Evolutionary conservation across 2,888 invertebrate species (phyloP), one percentile per base, ranked within the genome.

Genomic region (Tridacna crocea): DNA sequence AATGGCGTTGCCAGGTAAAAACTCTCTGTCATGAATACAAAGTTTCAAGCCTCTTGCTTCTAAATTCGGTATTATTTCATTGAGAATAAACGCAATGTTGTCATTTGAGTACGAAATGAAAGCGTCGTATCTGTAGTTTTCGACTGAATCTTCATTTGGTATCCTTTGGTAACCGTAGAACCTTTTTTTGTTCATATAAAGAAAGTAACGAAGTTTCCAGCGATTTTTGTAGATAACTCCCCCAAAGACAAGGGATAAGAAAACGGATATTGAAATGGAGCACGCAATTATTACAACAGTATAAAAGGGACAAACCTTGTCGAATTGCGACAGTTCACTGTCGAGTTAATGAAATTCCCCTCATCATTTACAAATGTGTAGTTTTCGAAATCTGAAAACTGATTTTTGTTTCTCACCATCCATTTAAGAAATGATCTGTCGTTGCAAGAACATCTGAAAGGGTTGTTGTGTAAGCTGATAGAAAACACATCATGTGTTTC

Each of bases 141-240:
- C 26, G 17, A 65, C 26, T 8, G 22, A 27, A 26, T 65, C 63
- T 15, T 65, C 22, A 24, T 65, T 26, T 11, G 63, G 26, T 27
- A 26, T 11, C 6, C 26, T 27, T 26, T 27, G 63, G 26, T 66
- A 66, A 4, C 66, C 66, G 66, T 36, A 36, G 27, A 65, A 65
- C 13, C 63, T 24, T 26, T 27, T 15, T 24, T 65, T 65, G 27
- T 65, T 65, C 77, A 76, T 77, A 36, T 77, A n/a, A n/a, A n/a
- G n/a, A n/a, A n/a, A n/a, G n/a, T n/a, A n/a, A n/a, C n/a, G n/a
- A n/a, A n/a, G n/a, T 58, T 84, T 80, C 87, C 87, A 87, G 0
- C 84, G 76, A 51, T 84, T 82, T 47, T 77, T 80, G 70, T 86
- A 78, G 15, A 85, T 55, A 3, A 88, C 26, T 15, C 70, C 84